Evolutionary conservation across 2,797 vertebrate genomes (phyloP).

Genomic region (Balearica regulorum): DNA sequence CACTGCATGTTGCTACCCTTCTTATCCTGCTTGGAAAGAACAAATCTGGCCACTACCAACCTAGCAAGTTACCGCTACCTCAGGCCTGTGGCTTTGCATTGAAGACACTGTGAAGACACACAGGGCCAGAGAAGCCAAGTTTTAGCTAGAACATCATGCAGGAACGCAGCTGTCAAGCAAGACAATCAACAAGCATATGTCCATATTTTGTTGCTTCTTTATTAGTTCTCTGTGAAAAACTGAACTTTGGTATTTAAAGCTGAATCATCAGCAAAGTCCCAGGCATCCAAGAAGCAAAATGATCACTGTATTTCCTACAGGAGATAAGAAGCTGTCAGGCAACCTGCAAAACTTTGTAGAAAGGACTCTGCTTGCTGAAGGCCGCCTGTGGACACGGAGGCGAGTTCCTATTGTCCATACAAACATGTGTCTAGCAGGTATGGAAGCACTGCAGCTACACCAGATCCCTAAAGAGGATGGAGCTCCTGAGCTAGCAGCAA

Average conservation of each 20-base stretch:
- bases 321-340: not conserved
- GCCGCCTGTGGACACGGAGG: accelerated
- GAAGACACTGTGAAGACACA: not conserved
- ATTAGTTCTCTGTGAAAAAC: not conserved
- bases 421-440: not conserved
- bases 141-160: not conserved
- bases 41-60: not conserved
- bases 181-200: not conserved
- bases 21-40: not conserved
- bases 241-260: not conserved
- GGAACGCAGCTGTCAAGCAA: not conserved
- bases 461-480: not conserved
- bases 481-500: not conserved
- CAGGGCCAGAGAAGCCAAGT: not conserved
- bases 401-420: not conserved
- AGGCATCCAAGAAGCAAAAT: not conserved
- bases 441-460: not conserved
- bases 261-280: not conserved
- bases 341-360: not conserved
- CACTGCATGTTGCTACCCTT: not conserved
- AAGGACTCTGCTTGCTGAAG: not conserved
- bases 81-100: not conserved
- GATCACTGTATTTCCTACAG: not conserved
- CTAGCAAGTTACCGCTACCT: not conserved
- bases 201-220: not conserved